Base-by-base conservation (phyloP, 2,113 vertebrate species). In the Phrynosoma blainvillii region DNA sequence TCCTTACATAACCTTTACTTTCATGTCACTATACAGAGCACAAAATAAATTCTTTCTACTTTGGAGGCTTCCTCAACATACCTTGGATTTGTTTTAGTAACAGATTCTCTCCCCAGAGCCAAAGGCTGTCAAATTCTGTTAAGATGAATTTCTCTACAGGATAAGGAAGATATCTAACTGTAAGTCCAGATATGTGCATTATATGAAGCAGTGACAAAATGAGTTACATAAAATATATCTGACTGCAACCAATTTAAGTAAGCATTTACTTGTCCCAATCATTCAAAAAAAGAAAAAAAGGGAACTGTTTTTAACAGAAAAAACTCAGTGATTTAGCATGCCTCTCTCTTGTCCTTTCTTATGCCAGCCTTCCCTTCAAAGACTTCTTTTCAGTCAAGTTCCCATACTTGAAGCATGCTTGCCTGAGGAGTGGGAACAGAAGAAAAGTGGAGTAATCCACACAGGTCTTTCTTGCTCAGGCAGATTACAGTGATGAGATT, bases 401-500 rank as follows among this genome's bases (percentile, higher is more conserved):
- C 18, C 18, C 59, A 62, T 16, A 12, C 56, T 47, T 47, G 47
- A 71, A 71, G 8, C 30, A 71, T 30, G 68, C 68, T 71, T 71
- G 23, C 30, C 68, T 71, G 7, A 11, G 30, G 30, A 71, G 30
- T 27, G 11, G 68, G 68, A 71, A 71, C 21, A 25, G 2, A 70
- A 4, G 23, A 47, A 70, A 70, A 70, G 25, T 70, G 25, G 27
- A 70, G 9, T 20, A 70, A 70, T 71, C 11, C 11, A 23, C 68
- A 71, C 5, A 47, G 3, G 20, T 71, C 27, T 71, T 30, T 5
- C 6, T 30, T 71, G 27, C 25, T 27, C 23, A 25, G n/a, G 47
- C 16, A 18, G 23, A 23, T 84, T 47, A 47, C 47, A 40, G 20
- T 90, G 86, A 88, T 90, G 91, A 79, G 89, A 71, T 94, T 88